Evolutionary conservation across 2,888 invertebrate species (phyloP), one percentile per base, ranked within the genome.

Genomic region (Laspeyria flexula): DNA sequence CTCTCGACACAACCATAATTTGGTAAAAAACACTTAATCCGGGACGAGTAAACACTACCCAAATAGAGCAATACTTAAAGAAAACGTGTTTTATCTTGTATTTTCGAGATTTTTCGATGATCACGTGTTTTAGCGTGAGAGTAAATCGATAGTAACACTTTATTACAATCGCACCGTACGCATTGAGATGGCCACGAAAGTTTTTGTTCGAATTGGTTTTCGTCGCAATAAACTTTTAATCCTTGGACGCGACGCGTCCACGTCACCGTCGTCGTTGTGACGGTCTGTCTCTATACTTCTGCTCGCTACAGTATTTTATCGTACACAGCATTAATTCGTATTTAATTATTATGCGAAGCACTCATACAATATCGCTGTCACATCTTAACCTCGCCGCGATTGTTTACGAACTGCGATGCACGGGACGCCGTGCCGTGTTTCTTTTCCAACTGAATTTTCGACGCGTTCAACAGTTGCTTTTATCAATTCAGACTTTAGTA

Each of bases 1-100:
- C 79, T 85, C 86, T 89, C 65, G 86, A 83, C 79, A 91, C 86
- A 85, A 92, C 92, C 91, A 92, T 92, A 91, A 88, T 92, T 91
- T 77, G 83, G 75, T 76, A 69, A 78, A 86, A 68, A 84, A 65
- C 83, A 83, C 82, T 81, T 75, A 80, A 79, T 78, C 75, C 75
- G 71, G 63, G 71, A 79, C 79, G 68, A 84, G 76, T 70, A 81
- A 84, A 86, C 85, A 88, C 83, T 73, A 82, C 71, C 66, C 75
- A 71, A 79, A 79, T 73, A 63, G 73, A 74, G 69, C 67, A 76
- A 76, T 69, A 72, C 67, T 71, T 67, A 53, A 79, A 65, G 65
- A 67, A 75, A 71, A 73, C 74, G 71, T 75, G 67, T 74, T 65
- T 74, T 71, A 67, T 66, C 60, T 76, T 78, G 57, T 70, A 64